Evolutionary conservation across 1,140 invertebrate species (phyloP), one percentile per base, ranked within the genome.

Genomic region (Drosophila sp.): DNA sequence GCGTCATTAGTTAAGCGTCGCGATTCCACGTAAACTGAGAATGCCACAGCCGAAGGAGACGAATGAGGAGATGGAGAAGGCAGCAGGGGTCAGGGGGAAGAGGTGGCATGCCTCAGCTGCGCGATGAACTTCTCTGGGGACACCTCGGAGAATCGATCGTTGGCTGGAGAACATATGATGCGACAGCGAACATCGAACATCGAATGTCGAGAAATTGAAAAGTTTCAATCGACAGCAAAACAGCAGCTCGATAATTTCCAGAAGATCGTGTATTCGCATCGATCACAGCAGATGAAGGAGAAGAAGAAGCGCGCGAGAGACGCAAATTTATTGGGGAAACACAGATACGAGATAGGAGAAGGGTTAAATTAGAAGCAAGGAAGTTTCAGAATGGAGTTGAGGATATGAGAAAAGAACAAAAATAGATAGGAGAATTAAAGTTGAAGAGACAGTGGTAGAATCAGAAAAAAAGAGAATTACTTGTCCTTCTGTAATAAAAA

Each of bases 1-100:
- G 84, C 89, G 81, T 90, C 89, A 90, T 90, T 90, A 84, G 89
- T 90, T 90, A 89, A 84, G 80, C 80, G 78, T 82, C 89, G 78
- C 90, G 78, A 90, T 90, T 90, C 83, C 83, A 84, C 69, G 83
- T 90, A 90, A 81, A 73, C 69, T 4, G 64, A 66, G 40, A 56
- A 78, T 62, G 58, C 58, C 51, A 54, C 32, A 38, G 38, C 25
- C 36, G 8, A 56, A 32, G 14, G 41, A 9, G 7, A 16, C 11
- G 41, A 41, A 14, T 40, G 45, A 8, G 6, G 43, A n/a, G 21
- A 18, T 40, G 13, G 5, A 43, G 53, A 13, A 21, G 29, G 29
- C 4, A 41, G 27, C 38, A 63, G 14, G n/a, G 27, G 63, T 21
- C 32, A 45, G 38, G 7, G 40, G n/a, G 57, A 59, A 4, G n/a